phyloP scores from a whole-genome alignment of 1,140 invertebrate species.

The Panonychus citri region DNA sequence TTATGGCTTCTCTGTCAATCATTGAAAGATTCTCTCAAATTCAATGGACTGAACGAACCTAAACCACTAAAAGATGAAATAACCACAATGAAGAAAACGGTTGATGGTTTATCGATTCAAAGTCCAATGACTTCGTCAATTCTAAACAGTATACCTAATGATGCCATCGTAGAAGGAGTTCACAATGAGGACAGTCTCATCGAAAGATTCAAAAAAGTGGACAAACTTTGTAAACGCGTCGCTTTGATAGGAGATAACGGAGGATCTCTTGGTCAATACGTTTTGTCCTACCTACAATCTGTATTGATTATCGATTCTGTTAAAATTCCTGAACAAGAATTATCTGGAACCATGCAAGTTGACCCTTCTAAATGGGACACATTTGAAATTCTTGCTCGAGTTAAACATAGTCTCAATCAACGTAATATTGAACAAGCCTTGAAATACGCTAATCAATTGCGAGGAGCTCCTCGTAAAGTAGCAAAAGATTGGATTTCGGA shows the following conservation, averaged over 20 bases:
- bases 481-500: conserved; percentile 69
- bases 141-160: conserved; percentile 44
- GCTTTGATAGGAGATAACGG: conserved; percentile 57
- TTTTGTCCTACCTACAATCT: conserved; percentile 64
- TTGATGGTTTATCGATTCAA: neutral
- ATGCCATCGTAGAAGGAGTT: conserved; percentile 50
- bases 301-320: conserved; percentile 28
- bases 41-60: neutral
- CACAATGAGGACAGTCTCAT: conserved; percentile 58
- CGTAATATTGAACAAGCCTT: conserved; percentile 59
- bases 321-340: conserved; percentile 20
- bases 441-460: conserved; percentile 65
- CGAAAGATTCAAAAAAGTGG: conserved; percentile 55
- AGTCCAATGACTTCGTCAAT: neutral
- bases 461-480: conserved; percentile 54
- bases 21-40: conserved; percentile 4
- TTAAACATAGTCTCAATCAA: conserved; percentile 57
- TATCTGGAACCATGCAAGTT: conserved; percentile 19
- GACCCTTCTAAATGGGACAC: conserved; percentile 40
- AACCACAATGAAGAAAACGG: neutral
- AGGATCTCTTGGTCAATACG: conserved; percentile 44
- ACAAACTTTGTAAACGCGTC: conserved; percentile 32
- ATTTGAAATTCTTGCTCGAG: conserved; percentile 61
- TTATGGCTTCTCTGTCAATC: conserved; percentile 75
- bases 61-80: conserved; percentile 1